Conservation (phyloP, 2,888 invertebrate species). For the Volucella zonaria region DNA sequence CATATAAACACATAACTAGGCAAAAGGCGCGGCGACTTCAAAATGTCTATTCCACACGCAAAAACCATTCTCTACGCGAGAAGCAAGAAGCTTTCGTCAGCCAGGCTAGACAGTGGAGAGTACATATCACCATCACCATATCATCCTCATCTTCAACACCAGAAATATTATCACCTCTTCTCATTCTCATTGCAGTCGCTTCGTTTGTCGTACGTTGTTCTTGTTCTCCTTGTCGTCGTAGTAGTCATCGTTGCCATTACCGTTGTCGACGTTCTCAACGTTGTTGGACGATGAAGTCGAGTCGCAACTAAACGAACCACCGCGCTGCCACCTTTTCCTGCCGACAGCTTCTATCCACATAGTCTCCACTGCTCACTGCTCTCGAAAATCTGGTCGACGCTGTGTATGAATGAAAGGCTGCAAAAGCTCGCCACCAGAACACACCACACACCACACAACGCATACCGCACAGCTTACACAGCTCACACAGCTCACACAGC, state of each 20-base stretch:
- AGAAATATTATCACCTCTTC: slow-evolving; percentile 64
- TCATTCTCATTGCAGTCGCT: slow-evolving; percentile 22
- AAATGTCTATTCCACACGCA: slow-evolving; percentile 74
- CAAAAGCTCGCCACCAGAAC: slow-evolving; percentile 65
- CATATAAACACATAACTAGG: slow-evolving; percentile 63
- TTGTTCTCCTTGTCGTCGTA: slow-evolving; percentile 38
- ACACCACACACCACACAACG: no score
- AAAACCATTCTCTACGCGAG: slow-evolving; percentile 72
- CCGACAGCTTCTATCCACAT: background rate
- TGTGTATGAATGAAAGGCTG: slow-evolving; percentile 72
- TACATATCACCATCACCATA: slow-evolving; percentile 64
- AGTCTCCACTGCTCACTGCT: background rate
- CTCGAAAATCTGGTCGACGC: background rate
- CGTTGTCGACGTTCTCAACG: background rate
- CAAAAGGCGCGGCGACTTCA: slow-evolving; percentile 74
- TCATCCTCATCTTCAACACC: slow-evolving; percentile 70
- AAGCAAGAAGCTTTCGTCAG: slow-evolving; percentile 72
- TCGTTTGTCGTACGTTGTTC: background rate
- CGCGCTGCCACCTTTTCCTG: background rate
- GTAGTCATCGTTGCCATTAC: slow-evolving; percentile 27
- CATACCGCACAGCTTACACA: no score
- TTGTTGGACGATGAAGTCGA: background rate
- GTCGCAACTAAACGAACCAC: background rate
- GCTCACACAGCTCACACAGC: no score
- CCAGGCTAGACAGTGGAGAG: slow-evolving; percentile 71